Base-by-base conservation (phyloP, 1,140 invertebrate genomes). In the Vollenhovia emeryi region DNA sequence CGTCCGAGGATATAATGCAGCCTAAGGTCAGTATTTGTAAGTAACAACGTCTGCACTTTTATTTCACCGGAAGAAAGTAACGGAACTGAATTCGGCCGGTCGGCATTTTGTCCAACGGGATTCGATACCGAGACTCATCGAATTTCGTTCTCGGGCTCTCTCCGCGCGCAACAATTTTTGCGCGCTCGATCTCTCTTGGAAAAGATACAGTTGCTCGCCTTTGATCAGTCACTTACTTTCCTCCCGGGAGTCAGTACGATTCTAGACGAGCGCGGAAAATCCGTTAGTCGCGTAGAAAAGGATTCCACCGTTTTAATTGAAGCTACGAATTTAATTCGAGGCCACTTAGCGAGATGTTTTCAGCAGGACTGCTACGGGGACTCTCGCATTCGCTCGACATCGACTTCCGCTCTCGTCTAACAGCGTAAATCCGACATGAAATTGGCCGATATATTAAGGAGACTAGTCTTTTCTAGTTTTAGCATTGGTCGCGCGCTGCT, bases 1-100 rank as follows among this genome's bases (percentile, higher is more conserved):
- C 93, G 24, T 94, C 94, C 73, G 96, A 96, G 93, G 96, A 96
- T 89, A 94, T 96, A 91, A 94, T 95, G 91, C 93, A 95, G 89
- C 94, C 94, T 88, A 95, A 95, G 94, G 94, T 95, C 92, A 92
- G 94, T 95, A 92, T 91, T 91, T 89, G 87, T 90, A 88, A 88
- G 71, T 90, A 90, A 52, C 50, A 62, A 78, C 69, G 71, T 85
- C 55, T 74, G 64, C 86, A 85, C 55, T 78, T 76, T 71, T 52
- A 57, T 57, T 85, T 66, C 85, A 66, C 76, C 57, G 57, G 60
- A 85, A 80, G 64, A 85, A 85, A 74, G 79, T 76, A 90, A 85
- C 75, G 68, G 33, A 69, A 87, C 76, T 74, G 66, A 62, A 71
- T 71, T 43, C 33, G 0, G n/a, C 43, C 36, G 57, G 27, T 45